phyloP scores from a whole-genome alignment of 2,888 invertebrate genomes.

The Leptopilina drosophilae region DNA sequence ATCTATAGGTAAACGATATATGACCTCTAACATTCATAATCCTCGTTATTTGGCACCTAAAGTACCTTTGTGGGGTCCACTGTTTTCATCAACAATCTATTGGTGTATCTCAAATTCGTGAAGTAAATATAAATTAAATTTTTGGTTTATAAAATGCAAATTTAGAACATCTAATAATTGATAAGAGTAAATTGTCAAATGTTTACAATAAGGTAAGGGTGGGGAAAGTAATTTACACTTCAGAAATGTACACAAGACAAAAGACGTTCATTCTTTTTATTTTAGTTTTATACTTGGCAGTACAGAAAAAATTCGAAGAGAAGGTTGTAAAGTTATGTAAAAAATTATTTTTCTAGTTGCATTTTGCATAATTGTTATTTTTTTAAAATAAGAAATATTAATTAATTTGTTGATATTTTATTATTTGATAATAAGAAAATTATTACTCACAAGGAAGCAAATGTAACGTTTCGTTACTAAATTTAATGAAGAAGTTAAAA shows the following conservation, averaged over 20 bases:
- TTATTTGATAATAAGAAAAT: background rate
- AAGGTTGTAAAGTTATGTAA: no score
- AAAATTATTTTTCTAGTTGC: no score
- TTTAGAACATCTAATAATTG: background rate
- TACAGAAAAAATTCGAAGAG: no score
- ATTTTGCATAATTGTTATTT: no score
- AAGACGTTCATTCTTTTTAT: background rate
- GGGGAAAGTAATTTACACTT: slow-evolving; percentile 40
- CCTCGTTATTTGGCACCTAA: slow-evolving; percentile 23
- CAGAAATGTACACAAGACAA: slow-evolving; percentile 19
- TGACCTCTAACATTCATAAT: slow-evolving; percentile 44
- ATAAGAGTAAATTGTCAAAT: background rate
- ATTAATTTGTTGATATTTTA: no score
- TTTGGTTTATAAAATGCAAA: background rate
- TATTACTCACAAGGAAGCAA: background rate
- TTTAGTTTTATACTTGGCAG: no score
- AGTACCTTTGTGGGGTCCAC: slow-evolving; percentile 43
- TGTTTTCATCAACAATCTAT: slow-evolving; percentile 28
- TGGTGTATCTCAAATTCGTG: background rate
- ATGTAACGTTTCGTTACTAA: background rate
- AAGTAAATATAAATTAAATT: background rate
- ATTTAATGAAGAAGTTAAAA: no score
- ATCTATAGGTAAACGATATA: slow-evolving; percentile 40
- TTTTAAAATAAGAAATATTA: no score
- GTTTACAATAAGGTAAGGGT: slow-evolving; percentile 14